These are phyloP conservation scores for Craseonycteris thonglongyai DNA, from an alignment of 2,113 vertebrate species.

Conservation along the genomic window DNA sequence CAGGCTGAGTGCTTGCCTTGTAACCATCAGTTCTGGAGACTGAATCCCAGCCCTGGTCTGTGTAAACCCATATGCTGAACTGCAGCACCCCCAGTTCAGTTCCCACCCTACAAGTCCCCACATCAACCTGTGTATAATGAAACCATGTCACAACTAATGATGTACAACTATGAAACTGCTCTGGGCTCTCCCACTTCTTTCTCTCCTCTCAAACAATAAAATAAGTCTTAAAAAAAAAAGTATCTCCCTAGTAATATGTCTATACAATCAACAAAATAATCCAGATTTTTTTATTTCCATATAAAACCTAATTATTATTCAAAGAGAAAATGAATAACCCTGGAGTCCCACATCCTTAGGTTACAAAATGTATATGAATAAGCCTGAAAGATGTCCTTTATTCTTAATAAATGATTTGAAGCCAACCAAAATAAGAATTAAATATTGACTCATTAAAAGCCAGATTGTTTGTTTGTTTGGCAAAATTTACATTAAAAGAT, in stretches of 20 bases:
- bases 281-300: neutral
- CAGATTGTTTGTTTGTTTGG: neutral
- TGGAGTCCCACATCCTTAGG: neutral
- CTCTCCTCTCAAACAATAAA: too few species aligned
- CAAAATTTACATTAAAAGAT: neutral
- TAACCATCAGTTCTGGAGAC: too few species aligned
- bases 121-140: too few species aligned
- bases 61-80: too few species aligned
- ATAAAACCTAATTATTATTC: neutral
- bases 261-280: conserved; percentile 5
- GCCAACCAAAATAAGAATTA: conserved; percentile 4
- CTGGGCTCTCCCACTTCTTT: too few species aligned
- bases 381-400: neutral
- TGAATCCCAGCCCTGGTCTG: too few species aligned
- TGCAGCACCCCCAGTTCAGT: too few species aligned
- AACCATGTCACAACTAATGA: too few species aligned
- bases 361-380: neutral
- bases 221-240: too few species aligned
- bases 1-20: too few species aligned
- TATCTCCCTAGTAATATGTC: neutral
- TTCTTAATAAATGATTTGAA: neutral
- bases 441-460: neutral
- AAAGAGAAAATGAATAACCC: conserved; percentile 6
- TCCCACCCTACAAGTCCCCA: too few species aligned
- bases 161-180: too few species aligned